A percentile compares a stretch with the other conserved stretches of the same genome.
Evolutionary conservation across 2,888 invertebrate species (phyloP).

Genomic region (Nymphalis c-album): DNA sequence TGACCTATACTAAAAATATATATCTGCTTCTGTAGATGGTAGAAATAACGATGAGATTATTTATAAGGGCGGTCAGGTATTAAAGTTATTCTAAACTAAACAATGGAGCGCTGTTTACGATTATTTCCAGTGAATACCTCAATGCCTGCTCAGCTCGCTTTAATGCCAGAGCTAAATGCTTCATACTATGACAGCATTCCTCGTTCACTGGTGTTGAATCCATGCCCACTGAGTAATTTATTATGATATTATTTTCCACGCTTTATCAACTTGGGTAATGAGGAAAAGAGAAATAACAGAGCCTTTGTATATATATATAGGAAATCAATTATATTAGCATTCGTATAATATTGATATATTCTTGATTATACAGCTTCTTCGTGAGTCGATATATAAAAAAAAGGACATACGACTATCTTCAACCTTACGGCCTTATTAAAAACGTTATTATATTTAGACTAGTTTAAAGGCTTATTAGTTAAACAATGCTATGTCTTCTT

Average conservation of each 20-base stretch:
- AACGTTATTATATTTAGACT: no score
- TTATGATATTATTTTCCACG: conserved; percentile 14
- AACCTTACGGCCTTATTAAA: no score
- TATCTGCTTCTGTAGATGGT: neutral
- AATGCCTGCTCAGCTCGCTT: conserved; percentile 58
- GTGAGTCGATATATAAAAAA: no score
- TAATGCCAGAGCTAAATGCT: conserved; percentile 58
- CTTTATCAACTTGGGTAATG: conserved; percentile 1
- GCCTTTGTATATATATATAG: no score
- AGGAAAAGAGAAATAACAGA: neutral
- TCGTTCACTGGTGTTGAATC: conserved; percentile 50
- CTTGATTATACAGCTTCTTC: no score
- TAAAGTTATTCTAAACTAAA: conserved; percentile 32
- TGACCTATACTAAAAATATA: neutral
- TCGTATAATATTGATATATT: no score
- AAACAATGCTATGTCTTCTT: no score
- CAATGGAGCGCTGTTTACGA: conserved; percentile 27
- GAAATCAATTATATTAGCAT: no score
- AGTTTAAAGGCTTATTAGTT: no score
- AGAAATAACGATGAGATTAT: conserved; percentile 5
- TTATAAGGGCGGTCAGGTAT: conserved; percentile 7
- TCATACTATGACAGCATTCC: conserved; percentile 64
- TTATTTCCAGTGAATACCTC: conserved; percentile 51
- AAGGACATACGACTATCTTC: no score
- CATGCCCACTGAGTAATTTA: conserved; percentile 41